These are phyloP conservation scores for Gastracanthus pulcherrimus DNA, from an alignment of 2,888 invertebrate species.

Conservation along the genomic window DNA sequence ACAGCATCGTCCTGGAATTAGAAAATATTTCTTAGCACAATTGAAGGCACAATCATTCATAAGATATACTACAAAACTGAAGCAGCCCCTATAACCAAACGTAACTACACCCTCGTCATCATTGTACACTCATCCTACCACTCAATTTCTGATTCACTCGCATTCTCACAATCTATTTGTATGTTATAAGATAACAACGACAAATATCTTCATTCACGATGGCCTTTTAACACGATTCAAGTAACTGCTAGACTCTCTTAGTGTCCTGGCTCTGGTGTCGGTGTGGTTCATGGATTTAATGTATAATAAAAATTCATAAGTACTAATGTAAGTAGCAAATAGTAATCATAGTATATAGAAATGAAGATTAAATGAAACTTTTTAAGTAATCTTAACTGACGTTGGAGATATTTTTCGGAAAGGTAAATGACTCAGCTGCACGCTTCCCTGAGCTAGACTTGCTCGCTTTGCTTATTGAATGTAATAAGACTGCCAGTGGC, in stretches of 20 bases:
- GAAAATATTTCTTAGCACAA: constrained; percentile 62
- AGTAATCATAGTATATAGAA: constrained; percentile 64
- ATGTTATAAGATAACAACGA: constrained; percentile 59
- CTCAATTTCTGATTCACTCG: constrained; percentile 60
- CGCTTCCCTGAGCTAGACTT: constrained; percentile 70
- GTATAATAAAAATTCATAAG: constrained; percentile 67
- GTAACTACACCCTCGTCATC: constrained; percentile 71
- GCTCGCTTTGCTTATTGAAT: constrained; percentile 69
- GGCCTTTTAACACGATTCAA: constrained; percentile 71
- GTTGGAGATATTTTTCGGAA: constrained; percentile 66
- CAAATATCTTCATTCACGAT: constrained; percentile 72
- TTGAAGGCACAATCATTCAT: background rate
- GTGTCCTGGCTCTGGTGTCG: constrained; percentile 77
- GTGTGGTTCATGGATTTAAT: constrained; percentile 72
- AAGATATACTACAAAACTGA: constrained; percentile 74
- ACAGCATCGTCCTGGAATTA: constrained; percentile 77
- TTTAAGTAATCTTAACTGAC: constrained; percentile 65
- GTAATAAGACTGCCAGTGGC: constrained; percentile 70
- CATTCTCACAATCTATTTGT: constrained; percentile 43
- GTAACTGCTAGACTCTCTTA: constrained; percentile 74
- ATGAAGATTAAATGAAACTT: constrained; percentile 68
- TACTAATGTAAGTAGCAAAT: constrained; percentile 66
- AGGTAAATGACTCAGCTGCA: constrained; percentile 70
- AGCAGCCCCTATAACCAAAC: constrained; percentile 76
- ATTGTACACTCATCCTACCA: constrained; percentile 63